phyloP scores from a whole-genome alignment of 2,113 vertebrate species.

The Todiramphus chloris region DNA sequence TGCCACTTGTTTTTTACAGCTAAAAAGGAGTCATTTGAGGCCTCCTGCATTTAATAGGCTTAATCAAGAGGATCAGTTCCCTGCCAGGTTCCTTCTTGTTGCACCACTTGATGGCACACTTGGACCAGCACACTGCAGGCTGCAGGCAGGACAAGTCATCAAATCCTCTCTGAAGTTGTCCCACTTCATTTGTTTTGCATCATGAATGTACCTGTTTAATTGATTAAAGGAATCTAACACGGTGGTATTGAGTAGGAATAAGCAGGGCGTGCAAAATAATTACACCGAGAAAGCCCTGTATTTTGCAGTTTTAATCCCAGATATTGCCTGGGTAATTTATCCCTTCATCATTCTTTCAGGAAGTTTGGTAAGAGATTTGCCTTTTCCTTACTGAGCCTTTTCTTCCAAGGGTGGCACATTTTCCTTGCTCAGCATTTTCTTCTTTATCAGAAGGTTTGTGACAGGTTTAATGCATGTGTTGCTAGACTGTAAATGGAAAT shows the following conservation, averaged over 20 bases:
- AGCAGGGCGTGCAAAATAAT: slow-evolving; percentile 32
- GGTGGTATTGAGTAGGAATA: not conserved
- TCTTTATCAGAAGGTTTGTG: not conserved
- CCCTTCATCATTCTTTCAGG: not conserved
- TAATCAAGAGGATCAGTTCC: not conserved
- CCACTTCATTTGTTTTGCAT: slow-evolving; percentile 39
- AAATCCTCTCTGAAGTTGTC: not conserved
- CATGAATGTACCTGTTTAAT: slow-evolving; percentile 14
- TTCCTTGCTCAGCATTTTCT: not conserved
- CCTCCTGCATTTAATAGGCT: not conserved
- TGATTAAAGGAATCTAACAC: slow-evolving; percentile 29
- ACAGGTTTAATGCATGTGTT: not conserved
- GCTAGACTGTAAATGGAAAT: not conserved
- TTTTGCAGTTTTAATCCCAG: slow-evolving; percentile 9
- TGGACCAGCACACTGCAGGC: not conserved
- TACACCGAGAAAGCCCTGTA: not conserved
- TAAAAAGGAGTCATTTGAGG: not conserved
- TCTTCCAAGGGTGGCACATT: not conserved
- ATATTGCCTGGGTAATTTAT: not conserved
- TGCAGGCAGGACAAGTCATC: not conserved
- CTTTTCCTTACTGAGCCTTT: not conserved
- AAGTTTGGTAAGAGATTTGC: not conserved
- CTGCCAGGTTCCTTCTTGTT: not conserved
- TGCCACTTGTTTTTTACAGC: not conserved
- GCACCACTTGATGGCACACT: slow-evolving; percentile 68